phyloP scores from a whole-genome alignment of 2,888 invertebrate genomes.

The Hipparchia semele region DNA sequence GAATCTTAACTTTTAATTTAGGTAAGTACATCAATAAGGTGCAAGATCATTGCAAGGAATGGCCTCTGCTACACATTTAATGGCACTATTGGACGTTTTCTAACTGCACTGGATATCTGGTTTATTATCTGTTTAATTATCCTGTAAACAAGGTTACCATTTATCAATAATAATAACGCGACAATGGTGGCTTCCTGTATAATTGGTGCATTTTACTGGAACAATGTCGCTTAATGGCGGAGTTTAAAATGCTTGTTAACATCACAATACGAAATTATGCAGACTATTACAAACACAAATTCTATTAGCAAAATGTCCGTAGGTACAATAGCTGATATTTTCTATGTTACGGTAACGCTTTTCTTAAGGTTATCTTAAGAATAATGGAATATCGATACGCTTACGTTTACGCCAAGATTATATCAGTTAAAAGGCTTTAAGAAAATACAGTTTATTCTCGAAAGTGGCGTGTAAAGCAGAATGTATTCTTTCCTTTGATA shows the following conservation, averaged over 20 bases:
- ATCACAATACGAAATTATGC: constrained; percentile 58
- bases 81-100: background rate
- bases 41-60: no score
- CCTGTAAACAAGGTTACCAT: constrained; percentile 2
- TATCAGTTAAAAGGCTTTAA: background rate
- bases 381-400: constrained; percentile 22
- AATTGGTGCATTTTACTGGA: constrained; percentile 47
- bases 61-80: no score
- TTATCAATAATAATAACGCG: constrained; percentile 13
- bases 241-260: constrained; percentile 50
- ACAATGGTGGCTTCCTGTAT: constrained; percentile 28
- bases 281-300: constrained; percentile 30
- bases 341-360: constrained; percentile 7
- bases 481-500: constrained; percentile 12
- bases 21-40: no score
- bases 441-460: constrained; percentile 12
- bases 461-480: background rate
- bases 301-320: constrained; percentile 13
- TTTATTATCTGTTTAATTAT: background rate
- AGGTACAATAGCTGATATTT: constrained; percentile 2
- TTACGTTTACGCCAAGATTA: constrained; percentile 16
- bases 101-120: background rate
- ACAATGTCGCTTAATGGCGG: constrained; percentile 53
- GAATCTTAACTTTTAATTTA: no score
- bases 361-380: constrained; percentile 5